Evolutionary conservation across 2,797 vertebrate genomes (phyloP).

Genomic region (Hippocampus kuda): DNA sequence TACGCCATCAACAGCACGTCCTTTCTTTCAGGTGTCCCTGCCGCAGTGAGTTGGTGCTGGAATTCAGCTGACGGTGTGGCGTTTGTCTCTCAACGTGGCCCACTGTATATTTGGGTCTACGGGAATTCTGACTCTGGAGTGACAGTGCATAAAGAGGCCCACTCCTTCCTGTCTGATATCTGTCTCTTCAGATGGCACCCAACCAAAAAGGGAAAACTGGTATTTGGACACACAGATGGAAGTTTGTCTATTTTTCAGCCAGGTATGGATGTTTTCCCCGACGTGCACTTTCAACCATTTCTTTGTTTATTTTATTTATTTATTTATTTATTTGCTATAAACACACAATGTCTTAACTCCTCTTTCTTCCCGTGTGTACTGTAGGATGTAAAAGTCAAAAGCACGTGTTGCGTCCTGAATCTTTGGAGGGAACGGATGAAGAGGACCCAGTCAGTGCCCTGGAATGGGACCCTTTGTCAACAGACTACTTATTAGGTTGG

Average conservation of each 20-base stretch:
- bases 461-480: slow-evolving; percentile 93
- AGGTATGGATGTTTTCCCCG: slow-evolving; percentile 57
- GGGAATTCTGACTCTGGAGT: slow-evolving; percentile 77
- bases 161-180: slow-evolving; percentile 90
- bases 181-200: slow-evolving; percentile 91
- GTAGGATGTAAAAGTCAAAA: slow-evolving; percentile 87
- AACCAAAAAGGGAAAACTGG: slow-evolving; percentile 81
- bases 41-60: slow-evolving; percentile 91
- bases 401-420: slow-evolving; percentile 86
- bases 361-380: slow-evolving; percentile 1
- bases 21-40: slow-evolving; percentile 71
- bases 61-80: slow-evolving; percentile 76
- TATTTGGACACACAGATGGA: slow-evolving; percentile 90
- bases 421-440: slow-evolving; percentile 91
- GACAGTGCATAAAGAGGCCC: slow-evolving; percentile 84
- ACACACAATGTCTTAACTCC: neutral
- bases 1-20: neutral
- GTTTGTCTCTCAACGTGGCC: slow-evolving; percentile 85
- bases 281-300: too few relatives aligned
- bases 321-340: neutral
- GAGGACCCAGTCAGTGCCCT: slow-evolving; percentile 89
- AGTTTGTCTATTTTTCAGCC: slow-evolving; percentile 92
- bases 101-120: slow-evolving; percentile 84
- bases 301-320: too few relatives aligned
- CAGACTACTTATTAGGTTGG: slow-evolving; percentile 80